Percentiles rank a stretch among this genome's conserved stretches.
phyloP scores from a whole-genome alignment of 2,113 vertebrate species.

The Corythaixoides concolor region DNA sequence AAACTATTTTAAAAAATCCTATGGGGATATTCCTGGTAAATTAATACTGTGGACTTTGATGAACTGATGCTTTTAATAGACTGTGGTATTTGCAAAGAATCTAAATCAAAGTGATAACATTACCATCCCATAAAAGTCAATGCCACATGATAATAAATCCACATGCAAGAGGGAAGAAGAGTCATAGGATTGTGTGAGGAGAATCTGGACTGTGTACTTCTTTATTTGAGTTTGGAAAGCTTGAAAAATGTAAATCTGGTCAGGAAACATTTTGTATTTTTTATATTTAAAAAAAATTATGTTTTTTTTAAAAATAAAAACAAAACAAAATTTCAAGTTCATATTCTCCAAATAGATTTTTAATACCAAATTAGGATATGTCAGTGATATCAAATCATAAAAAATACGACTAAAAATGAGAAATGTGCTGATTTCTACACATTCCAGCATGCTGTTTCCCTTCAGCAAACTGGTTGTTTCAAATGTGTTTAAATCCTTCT shows the following conservation, averaged over 20 bases:
- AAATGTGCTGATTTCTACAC: not conserved
- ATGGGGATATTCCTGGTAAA: conserved; percentile 68
- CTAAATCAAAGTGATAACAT: conserved; percentile 46
- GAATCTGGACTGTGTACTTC: not conserved
- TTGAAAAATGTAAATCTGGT: not conserved
- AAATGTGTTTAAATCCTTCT: not conserved
- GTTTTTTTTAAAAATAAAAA: too few relatives aligned
- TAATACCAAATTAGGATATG: not conserved
- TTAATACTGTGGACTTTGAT: conserved; percentile 74
- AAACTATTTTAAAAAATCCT: conserved; percentile 70
- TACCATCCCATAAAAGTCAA: conserved; percentile 38
- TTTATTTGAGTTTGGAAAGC: not conserved
- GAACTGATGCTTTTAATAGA: conserved; percentile 74
- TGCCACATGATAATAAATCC: conserved; percentile 38
- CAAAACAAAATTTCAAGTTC: not conserved
- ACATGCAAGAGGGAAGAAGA: not conserved
- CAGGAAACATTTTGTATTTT: not conserved
- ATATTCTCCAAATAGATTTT: not conserved
- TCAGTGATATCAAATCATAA: not conserved
- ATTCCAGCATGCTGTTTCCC: not conserved
- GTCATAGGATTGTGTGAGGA: not conserved
- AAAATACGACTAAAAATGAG: not conserved
- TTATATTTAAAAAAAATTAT: too few relatives aligned
- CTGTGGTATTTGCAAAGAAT: conserved; percentile 58
- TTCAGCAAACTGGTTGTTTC: not conserved